Evolutionary conservation across 2,797 vertebrate species (phyloP).

Genomic region (Tachyglossus aculeatus): DNA sequence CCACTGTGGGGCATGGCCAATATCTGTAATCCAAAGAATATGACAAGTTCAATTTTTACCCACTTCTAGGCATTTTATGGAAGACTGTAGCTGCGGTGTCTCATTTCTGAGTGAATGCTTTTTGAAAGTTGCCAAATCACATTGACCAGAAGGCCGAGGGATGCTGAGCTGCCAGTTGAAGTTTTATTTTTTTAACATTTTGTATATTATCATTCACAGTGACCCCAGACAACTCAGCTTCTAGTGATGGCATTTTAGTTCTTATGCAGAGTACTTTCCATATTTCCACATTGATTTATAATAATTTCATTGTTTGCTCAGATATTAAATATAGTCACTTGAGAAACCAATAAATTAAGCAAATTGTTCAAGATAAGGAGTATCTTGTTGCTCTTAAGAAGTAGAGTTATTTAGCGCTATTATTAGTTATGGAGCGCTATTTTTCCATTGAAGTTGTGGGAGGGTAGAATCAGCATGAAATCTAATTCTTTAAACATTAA

Average conservation of each 20-base stretch:
- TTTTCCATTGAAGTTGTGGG: neutral
- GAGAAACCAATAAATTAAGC: neutral
- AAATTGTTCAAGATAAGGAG: neutral
- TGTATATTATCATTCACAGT: constrained; percentile 12
- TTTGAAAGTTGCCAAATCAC: constrained; percentile 26
- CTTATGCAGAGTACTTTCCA: neutral
- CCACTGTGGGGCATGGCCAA: neutral
- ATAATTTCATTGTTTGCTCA: neutral
- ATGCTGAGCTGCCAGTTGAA: too few relatives aligned
- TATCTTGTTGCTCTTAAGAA: neutral
- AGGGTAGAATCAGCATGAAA: neutral
- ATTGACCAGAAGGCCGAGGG: constrained; percentile 45
- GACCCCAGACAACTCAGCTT: constrained; percentile 13
- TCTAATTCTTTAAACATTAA: neutral
- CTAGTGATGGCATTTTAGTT: neutral
- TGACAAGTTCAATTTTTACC: constrained; percentile 2
- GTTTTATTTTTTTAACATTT: neutral
- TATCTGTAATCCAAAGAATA: constrained; percentile 18
- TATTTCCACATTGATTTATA: neutral
- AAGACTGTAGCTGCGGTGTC: neutral
- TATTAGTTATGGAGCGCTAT: neutral
- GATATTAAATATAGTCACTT: constrained; percentile 1
- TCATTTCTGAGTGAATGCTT: constrained; percentile 7
- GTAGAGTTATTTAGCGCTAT: too few relatives aligned
- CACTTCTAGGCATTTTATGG: neutral